Percentiles rank a stretch among this genome's conserved stretches.
Evolutionary conservation across 2,113 vertebrate species (phyloP).

Genomic region (Eptesicus fuscus): DNA sequence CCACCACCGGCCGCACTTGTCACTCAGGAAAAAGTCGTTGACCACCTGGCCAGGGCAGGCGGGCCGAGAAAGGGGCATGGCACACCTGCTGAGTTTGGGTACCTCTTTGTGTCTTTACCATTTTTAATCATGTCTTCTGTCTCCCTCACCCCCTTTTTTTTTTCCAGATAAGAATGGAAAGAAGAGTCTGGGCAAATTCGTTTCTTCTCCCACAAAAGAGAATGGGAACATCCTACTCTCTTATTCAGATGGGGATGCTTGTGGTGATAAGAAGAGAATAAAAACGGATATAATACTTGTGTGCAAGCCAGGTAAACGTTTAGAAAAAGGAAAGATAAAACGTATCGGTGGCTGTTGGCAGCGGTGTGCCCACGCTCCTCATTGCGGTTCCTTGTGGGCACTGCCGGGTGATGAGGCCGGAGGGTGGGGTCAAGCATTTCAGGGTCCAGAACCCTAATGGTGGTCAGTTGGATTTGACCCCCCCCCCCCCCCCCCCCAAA

Average conservation of each 20-base stretch:
- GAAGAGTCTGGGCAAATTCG: conserved; percentile 90
- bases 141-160: background rate
- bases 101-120: background rate
- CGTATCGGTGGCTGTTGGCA: background rate
- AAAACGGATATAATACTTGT: conserved; percentile 87
- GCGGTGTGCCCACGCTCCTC: rapidly evolving
- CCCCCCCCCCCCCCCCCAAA: background rate
- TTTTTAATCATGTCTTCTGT: background rate
- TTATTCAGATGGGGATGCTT: conserved; percentile 89
- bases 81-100: background rate
- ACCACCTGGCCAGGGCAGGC: rapidly evolving
- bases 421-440: rapidly evolving
- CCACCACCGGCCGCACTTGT: background rate
- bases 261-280: conserved; percentile 81
- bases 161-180: conserved; percentile 81
- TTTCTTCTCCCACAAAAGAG: conserved; percentile 86
- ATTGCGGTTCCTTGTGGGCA: rapidly evolving
- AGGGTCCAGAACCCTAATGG: background rate
- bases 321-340: background rate
- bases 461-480: background rate
- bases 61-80: rapidly evolving
- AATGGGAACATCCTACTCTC: conserved; percentile 88
- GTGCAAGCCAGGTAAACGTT: conserved; percentile 90
- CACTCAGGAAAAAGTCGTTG: background rate
- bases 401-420: background rate